Evolutionary conservation across 2,797 vertebrate species (phyloP).

Genomic region (Pelobates cultripes): DNA sequence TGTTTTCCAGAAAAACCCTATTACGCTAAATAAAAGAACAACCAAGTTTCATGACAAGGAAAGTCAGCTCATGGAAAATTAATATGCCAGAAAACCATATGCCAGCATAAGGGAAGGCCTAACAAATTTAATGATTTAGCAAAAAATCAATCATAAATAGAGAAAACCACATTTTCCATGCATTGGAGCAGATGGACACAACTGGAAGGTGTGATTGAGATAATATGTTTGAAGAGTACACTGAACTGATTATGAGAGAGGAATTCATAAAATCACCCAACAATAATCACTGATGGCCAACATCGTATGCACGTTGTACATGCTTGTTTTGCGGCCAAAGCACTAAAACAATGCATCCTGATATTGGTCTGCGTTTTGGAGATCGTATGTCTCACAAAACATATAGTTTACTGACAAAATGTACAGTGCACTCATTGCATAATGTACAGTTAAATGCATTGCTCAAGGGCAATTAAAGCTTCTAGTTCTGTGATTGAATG

Average conservation of each 20-base stretch:
- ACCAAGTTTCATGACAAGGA: neutral
- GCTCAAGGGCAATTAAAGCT: slow-evolving; percentile 55
- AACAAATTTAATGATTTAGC: slow-evolving; percentile 35
- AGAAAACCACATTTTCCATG: slow-evolving; percentile 19
- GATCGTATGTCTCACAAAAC: slow-evolving; percentile 23
- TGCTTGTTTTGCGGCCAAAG: slow-evolving; percentile 12
- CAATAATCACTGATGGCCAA: neutral
- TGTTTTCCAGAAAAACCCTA: no score
- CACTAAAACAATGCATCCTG: neutral
- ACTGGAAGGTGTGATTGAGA: slow-evolving; percentile 22
- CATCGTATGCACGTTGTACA: no score
- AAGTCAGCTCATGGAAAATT: neutral
- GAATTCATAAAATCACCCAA: neutral
- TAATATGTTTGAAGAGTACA: neutral
- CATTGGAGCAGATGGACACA: slow-evolving; percentile 39
- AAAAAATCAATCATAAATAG: slow-evolving; percentile 37
- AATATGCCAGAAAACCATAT: neutral
- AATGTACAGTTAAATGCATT: slow-evolving; percentile 43
- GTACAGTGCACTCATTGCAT: slow-evolving; percentile 41
- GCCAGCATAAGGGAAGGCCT: neutral
- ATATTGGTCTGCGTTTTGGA: slow-evolving; percentile 5
- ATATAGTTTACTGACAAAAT: slow-evolving; percentile 39
- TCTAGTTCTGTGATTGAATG: slow-evolving; percentile 51
- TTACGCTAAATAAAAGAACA: neutral
- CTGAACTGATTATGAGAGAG: slow-evolving; percentile 15